These are phyloP conservation scores for Iguana delicatissima DNA, from an alignment of 2,797 vertebrate genomes.

Conservation along the genomic window DNA sequence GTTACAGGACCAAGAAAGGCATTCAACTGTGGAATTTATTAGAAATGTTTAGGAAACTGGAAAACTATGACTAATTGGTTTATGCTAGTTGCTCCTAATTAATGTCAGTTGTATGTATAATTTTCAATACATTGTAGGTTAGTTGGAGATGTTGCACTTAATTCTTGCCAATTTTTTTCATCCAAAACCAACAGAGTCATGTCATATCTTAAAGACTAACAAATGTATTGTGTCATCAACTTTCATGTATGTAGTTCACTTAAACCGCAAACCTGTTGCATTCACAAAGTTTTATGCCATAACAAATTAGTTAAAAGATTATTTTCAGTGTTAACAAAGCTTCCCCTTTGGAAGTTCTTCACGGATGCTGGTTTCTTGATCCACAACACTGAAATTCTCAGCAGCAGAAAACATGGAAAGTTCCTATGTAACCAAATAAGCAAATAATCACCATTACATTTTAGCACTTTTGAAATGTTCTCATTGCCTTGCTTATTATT, in stretches of 20 bases:
- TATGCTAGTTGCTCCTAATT: not conserved
- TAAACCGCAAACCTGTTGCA: not conserved
- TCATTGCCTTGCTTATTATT: no score
- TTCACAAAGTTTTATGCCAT: not conserved
- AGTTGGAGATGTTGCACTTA: not conserved
- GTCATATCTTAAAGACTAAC: not conserved
- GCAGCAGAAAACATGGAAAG: not conserved
- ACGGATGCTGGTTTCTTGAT: not conserved
- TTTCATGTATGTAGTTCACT: not conserved
- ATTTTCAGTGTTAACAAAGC: no score
- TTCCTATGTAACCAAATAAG: no score
- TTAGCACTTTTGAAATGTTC: no score
- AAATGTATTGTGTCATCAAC: not conserved
- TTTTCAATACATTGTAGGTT: slow-evolving; percentile 8
- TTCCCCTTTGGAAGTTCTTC: not conserved
- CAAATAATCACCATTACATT: no score
- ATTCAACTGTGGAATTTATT: not conserved
- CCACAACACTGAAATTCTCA: not conserved
- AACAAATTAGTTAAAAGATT: not conserved
- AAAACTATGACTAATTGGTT: not conserved
- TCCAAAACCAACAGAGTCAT: not conserved
- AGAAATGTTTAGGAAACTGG: not conserved
- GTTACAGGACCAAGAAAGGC: not conserved
- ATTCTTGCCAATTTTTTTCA: not conserved
- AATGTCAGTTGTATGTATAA: not conserved